Evolutionary conservation across 2,113 vertebrate species (phyloP).

Genomic region (Ondatra zibethicus): DNA sequence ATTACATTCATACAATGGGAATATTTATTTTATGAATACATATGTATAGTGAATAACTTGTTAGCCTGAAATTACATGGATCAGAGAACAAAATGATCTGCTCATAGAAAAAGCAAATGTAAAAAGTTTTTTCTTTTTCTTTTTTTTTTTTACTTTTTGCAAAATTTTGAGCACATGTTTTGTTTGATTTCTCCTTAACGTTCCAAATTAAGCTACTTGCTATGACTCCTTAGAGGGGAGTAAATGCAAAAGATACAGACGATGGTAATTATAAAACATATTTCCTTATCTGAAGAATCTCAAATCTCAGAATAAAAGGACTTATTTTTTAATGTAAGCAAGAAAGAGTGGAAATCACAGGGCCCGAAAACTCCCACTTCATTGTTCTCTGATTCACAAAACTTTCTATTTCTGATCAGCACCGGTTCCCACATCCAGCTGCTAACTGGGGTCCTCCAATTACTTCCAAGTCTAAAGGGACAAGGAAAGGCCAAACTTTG

Average conservation of each 20-base stretch:
- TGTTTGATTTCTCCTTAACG: neutral
- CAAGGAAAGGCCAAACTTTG: slow-evolving; percentile 82
- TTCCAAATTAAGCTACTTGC: neutral
- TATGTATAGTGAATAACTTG: too few relatives aligned
- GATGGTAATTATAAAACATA: neutral
- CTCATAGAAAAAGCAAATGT: too few relatives aligned
- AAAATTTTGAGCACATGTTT: neutral
- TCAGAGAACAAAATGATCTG: too few relatives aligned
- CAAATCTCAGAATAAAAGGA: neutral
- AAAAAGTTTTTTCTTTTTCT: too few relatives aligned
- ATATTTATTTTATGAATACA: too few relatives aligned
- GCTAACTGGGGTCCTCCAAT: slow-evolving; percentile 56
- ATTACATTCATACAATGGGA: too few relatives aligned
- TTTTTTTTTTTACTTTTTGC: too few relatives aligned
- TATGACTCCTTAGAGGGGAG: neutral
- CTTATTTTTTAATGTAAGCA: neutral
- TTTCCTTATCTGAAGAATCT: neutral
- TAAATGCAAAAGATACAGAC: neutral
- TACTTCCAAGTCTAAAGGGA: slow-evolving; percentile 78
- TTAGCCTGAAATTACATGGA: too few relatives aligned
- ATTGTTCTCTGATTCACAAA: neutral
- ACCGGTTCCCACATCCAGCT: slow-evolving; percentile 65
- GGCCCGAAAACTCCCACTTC: neutral
- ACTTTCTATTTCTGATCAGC: slow-evolving; percentile 44
- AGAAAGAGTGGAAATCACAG: neutral